These are phyloP conservation scores for Butorides virescens DNA, from an alignment of 2,113 vertebrate genomes.

Conservation along the genomic window DNA sequence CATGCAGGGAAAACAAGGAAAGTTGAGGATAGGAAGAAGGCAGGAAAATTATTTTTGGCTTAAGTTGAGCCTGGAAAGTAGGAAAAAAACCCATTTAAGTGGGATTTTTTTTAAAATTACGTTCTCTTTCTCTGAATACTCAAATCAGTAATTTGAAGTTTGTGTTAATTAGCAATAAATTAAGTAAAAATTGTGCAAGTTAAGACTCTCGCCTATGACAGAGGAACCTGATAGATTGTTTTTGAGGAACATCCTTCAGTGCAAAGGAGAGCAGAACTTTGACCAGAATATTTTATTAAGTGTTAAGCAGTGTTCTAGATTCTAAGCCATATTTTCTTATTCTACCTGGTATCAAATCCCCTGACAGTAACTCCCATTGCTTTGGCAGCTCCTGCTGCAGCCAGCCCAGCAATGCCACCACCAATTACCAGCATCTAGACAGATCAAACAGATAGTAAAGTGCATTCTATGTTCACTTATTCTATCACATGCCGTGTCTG, in stretches of 20 bases:
- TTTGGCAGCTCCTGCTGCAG: conserved; percentile 82
- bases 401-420: conserved; percentile 80
- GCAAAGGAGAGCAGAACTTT: not conserved
- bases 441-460: conserved; percentile 41
- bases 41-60: not conserved
- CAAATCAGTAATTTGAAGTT: not conserved
- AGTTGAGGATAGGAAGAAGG: not conserved
- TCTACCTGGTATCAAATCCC: conserved; percentile 81
- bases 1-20: fast-evolving
- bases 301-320: not conserved
- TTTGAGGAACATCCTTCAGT: not conserved
- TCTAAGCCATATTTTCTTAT: not conserved
- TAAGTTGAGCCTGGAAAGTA: not conserved
- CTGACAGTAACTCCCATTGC: conserved; percentile 82
- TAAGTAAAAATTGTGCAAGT: not conserved
- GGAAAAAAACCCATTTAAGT: not conserved
- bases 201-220: not conserved
- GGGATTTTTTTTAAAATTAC: not conserved
- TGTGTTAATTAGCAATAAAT: not conserved
- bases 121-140: not conserved
- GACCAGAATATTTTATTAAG: not conserved
- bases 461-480: conserved; percentile 7
- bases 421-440: conserved; percentile 80
- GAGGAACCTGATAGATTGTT: not conserved
- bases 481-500: conserved; percentile 11